Base-by-base conservation (phyloP, 1,140 invertebrate genomes). In the Sycophaga agraensis region DNA sequence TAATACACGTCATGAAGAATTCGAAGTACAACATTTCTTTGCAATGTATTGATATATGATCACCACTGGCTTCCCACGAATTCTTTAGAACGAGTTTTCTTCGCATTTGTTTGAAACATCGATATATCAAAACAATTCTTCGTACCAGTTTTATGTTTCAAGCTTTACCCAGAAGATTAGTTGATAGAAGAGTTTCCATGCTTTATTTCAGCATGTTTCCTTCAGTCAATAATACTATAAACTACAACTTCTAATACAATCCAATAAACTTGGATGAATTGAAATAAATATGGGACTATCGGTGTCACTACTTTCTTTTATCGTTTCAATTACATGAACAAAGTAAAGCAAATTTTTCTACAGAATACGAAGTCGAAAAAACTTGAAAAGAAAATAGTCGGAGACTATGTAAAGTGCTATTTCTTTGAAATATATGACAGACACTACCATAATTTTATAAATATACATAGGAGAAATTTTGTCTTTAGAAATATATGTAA, bases 71-170 rank as follows among this genome's bases (percentile, higher is more conserved):
- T 19, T 16, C 19, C 14, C 16, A n/a, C 24, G 34, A 57, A 48
- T 22, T 58, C 43, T 48, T 48, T 39, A 48, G 22, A 48, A 21
- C n/a, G 22, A 48, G 43, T 58, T 58, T 48, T 28, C 55, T 26
- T 58, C 28, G 26, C 31, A 58, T 58, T 48, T 58, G 43, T 50
- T 58, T 50, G 56, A 50, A 42, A 42, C 21, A 50, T 59, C 37
- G 56, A 59, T 59, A 59, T n/a, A n/a, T n/a, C 26, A 14, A 26
- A 9, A 34, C 45, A 42, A 50, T 50, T 49, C 37, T 59, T 50
- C 35, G 31, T 59, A 42, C 34, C 34, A 49, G 56, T 50, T 50
- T 59, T 49, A 59, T 31, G 26, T 59, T 49, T 34, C 37, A 26
- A 49, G 50, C 35, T 59, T 51, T 51, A 42, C 57, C 37, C 46